Evolutionary conservation across 1,140 invertebrate species (phyloP).

Genomic region (Sitodiplosis mosellana): DNA sequence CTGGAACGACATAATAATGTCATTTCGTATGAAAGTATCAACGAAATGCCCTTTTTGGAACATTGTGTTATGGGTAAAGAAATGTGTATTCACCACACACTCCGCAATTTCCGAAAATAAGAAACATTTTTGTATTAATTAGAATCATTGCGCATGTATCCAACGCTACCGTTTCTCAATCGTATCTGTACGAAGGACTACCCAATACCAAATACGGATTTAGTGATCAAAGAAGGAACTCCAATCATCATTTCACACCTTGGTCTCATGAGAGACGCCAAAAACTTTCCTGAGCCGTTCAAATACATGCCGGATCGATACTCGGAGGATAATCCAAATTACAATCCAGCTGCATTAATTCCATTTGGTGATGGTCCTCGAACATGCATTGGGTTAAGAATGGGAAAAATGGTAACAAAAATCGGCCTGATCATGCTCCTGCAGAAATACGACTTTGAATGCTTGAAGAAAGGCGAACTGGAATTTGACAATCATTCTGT

Average conservation of each 20-base stretch:
- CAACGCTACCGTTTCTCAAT: constrained; percentile 32
- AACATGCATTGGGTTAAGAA: neutral
- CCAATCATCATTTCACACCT: constrained; percentile 23
- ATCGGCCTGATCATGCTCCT: neutral
- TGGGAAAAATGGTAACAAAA: neutral
- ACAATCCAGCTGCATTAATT: constrained; percentile 28
- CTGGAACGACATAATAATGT: constrained; percentile 11
- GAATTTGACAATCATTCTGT: neutral
- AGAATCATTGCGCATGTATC: constrained; percentile 40
- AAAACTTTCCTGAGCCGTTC: constrained; percentile 43
- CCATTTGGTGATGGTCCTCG: constrained; percentile 47
- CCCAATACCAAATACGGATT: constrained; percentile 18
- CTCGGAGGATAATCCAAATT: constrained; percentile 25
- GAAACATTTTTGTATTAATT: constrained; percentile 33
- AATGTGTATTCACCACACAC: constrained; percentile 27
- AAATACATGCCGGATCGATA: constrained; percentile 45
- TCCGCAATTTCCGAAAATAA: constrained; percentile 33
- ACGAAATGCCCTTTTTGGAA: constrained; percentile 31
- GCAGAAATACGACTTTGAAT: neutral
- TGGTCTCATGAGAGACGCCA: constrained; percentile 28
- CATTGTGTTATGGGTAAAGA: constrained; percentile 22
- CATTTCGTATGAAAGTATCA: constrained; percentile 30
- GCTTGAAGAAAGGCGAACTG: neutral
- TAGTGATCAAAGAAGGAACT: constrained; percentile 27
- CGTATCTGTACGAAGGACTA: constrained; percentile 25